phyloP scores from a whole-genome alignment of 2,797 vertebrate species.

The Acipenser oxyrinchus region DNA sequence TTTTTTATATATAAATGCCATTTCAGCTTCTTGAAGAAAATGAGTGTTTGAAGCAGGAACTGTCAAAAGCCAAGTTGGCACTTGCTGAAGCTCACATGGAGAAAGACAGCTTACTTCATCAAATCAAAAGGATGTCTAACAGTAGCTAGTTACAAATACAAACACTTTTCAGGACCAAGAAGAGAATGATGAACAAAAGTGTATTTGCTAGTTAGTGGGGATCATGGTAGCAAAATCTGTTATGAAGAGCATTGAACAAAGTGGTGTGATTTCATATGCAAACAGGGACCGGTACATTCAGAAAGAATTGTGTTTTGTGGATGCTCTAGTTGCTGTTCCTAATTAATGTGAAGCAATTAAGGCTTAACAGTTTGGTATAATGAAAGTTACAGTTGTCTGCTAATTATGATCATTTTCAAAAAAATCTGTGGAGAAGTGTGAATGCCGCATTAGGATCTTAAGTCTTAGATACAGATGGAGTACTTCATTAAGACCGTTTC shows the following conservation, averaged over 20 bases:
- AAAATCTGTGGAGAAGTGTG: not conserved
- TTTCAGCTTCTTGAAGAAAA: constrained; percentile 85
- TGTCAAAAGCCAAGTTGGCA: constrained; percentile 88
- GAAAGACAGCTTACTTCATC: constrained; percentile 82
- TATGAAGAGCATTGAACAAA: not conserved
- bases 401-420: no score
- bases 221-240: no score
- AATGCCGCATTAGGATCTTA: not conserved
- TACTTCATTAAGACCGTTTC: no score
- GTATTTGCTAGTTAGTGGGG: no score
- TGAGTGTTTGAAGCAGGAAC: constrained; percentile 84
- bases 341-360: no score
- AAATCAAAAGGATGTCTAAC: constrained; percentile 66
- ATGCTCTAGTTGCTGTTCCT: no score
- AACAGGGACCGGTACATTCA: not conserved
- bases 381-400: no score
- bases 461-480: not conserved
- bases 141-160: constrained; percentile 38
- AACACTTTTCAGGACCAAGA: no score
- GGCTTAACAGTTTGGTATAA: no score
- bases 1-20: not conserved
- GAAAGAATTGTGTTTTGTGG: not conserved
- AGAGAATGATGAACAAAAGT: no score
- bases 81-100: constrained; percentile 89
- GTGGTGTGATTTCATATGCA: not conserved